phyloP scores from a whole-genome alignment of 1,140 invertebrate genomes.

The Ostrea denselamellosa region DNA sequence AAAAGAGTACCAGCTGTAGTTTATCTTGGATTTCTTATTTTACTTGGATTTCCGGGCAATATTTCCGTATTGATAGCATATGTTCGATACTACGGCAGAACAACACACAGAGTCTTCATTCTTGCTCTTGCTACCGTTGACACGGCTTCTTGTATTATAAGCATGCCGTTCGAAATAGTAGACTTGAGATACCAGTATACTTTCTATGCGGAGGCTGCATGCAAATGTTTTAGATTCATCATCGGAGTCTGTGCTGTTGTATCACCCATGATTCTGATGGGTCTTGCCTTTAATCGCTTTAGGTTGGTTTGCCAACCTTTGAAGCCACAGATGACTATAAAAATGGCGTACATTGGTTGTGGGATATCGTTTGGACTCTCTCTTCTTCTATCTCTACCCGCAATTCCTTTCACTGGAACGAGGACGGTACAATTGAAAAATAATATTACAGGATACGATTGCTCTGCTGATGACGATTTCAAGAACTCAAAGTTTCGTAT shows the following conservation, averaged over 20 bases:
- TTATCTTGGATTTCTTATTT: constrained; percentile 56
- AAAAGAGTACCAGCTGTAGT: constrained; percentile 57
- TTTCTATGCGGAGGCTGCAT: constrained; percentile 56
- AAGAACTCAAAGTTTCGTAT: constrained; percentile 53
- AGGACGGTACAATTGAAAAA: constrained; percentile 35
- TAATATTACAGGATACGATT: constrained; percentile 51
- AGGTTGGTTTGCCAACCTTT: constrained; percentile 63
- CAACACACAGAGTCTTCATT: constrained; percentile 64
- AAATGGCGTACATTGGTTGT: constrained; percentile 21
- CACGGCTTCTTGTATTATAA: constrained; percentile 55
- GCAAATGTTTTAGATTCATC: constrained; percentile 57
- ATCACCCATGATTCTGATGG: constrained; percentile 61
- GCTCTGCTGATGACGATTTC: constrained; percentile 55
- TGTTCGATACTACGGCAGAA: constrained; percentile 53
- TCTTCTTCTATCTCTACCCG: constrained; percentile 43
- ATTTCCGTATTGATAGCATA: constrained; percentile 58
- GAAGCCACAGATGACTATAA: constrained; percentile 52
- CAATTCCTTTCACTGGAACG: constrained; percentile 33
- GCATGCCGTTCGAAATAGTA: constrained; percentile 66
- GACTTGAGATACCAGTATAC: constrained; percentile 63
- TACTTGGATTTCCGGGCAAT: constrained; percentile 62
- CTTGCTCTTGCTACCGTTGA: constrained; percentile 62
- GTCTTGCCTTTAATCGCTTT: constrained; percentile 62
- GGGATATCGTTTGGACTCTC: not conserved
- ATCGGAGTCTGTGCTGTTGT: constrained; percentile 54